phyloP scores from a whole-genome alignment of 1,140 invertebrate genomes.

The Zeugodacus cucurbitae region DNA sequence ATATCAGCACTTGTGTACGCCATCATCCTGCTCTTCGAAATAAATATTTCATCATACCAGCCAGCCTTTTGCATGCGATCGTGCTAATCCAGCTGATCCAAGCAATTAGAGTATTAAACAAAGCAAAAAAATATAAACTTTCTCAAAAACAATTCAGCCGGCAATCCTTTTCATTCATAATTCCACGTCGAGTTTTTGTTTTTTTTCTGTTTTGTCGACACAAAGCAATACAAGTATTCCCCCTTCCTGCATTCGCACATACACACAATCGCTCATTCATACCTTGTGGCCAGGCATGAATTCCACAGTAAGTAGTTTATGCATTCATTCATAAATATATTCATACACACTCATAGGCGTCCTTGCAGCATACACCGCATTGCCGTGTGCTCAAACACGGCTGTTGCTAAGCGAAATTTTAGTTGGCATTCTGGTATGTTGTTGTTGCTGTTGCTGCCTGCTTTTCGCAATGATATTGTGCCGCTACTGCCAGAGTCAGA shows the following conservation, averaged over 20 bases:
- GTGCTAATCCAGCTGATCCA: slow-evolving; percentile 34
- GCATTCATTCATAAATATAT: background rate
- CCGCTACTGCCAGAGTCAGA: background rate
- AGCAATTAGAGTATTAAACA: slow-evolving; percentile 15
- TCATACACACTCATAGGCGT: background rate
- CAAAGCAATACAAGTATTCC: background rate
- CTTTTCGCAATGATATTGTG: background rate
- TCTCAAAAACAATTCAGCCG: background rate
- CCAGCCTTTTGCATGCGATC: background rate
- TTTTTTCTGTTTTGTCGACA: background rate
- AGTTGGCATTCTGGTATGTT: background rate
- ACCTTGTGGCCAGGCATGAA: no score
- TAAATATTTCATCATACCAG: background rate
- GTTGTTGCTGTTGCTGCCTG: background rate
- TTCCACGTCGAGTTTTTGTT: background rate
- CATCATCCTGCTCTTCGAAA: no score
- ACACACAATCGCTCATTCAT: background rate
- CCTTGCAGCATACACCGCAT: background rate
- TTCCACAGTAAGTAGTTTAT: no score
- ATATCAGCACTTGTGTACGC: no score
- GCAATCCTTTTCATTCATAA: slow-evolving; percentile 26
- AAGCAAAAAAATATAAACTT: background rate
- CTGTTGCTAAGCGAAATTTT: slow-evolving; percentile 26
- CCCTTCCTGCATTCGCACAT: background rate
- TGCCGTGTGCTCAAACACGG: background rate